Evolutionary conservation across 2,113 vertebrate genomes (phyloP), one percentile per base, ranked within the genome.

Genomic region (Perca schrenkii): DNA sequence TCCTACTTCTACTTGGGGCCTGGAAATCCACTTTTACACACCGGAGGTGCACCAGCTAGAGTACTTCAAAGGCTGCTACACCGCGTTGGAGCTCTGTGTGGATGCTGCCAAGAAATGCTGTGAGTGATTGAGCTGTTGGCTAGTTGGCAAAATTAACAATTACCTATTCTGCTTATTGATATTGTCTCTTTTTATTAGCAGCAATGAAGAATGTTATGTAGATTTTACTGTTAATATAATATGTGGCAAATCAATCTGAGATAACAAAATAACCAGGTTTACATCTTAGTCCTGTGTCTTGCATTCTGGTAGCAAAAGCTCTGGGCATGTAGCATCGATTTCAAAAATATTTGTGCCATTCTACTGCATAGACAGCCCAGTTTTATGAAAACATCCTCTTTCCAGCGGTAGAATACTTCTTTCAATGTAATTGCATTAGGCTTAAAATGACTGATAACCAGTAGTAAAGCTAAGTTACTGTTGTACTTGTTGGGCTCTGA

Each of bases 1-100:
- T 79, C 94, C 95, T 6, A 91, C 86, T n/a, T 61, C 91, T 76
- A 91, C 94, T 67, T 90, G 89, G 16, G 97, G 98, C 50, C 91
- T 98, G 60, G 97, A 98, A 79, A 93, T 99, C 70, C 92, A 95
- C 74, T 97, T 99, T 89, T 99, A 99, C 88, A 84, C 95, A 69
- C 84, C 91, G 0, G 96, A 97, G 0, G 89, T 92, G 22, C 78
- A 84, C 47, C 94, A 96, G 46, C 93, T 98, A 0, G 91, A 80
- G n/a, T 96, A 95, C 79, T 88, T 90, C 31, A 94, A 91, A 0
- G 97, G 97, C 15, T 94, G 95, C 86, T 96, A 95, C 76, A 97
- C 96, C 0, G 96, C 96, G 0, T 97, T 99, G 90, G 95, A 97
- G 2, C 92, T 99, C 66, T 98, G 98, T 77, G 96, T 97, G 7